Evolutionary conservation across 2,888 invertebrate species (phyloP), one percentile per base, ranked within the genome.

Genomic region (Silvanus unidentatus): DNA sequence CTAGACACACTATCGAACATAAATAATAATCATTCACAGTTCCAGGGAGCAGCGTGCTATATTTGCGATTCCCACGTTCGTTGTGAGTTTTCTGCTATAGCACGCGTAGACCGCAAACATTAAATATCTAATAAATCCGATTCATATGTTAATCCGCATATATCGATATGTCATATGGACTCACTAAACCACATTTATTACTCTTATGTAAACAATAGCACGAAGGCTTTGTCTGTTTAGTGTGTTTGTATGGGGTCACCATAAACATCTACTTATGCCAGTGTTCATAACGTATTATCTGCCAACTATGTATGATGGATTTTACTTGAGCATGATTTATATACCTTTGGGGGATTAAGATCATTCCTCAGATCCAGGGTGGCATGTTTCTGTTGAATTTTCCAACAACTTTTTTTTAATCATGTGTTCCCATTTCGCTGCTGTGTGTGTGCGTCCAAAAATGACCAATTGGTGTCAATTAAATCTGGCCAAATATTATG

Each of bases 91-190:
- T 58, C 54, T 58, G 55, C 54, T 56, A 9, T 13, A 37, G 56
- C 63, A 62, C 64, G 64, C 65, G 64, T 60, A 58, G 60, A 63
- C 66, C 62, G 60, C 68, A 65, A 65, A 66, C 67, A 67, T 70
- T 69, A 70, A 69, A 69, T 68, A 67, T 69, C 67, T 66, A 65
- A 67, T 70, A 70, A 70, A 70, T 71, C 69, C 65, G 68, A 70
- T 70, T 69, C 69, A 66, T 69, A 70, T 69, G 70, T 63, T 69
- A 70, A 71, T 70, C 69, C 48, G 50, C 53, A 57, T 57, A 63
- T 58, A 65, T 67, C 65, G 65, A 67, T 65, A 66, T 66, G 65
- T 65, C 66, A 68, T 62, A 60, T 55, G 54, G 56, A 58, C 53
- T 54, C 57, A 55, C 62, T 62, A 68, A 69, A 70, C 70, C 70